Base-by-base conservation (phyloP, 2,113 vertebrate species). In the Lampris megalopsis region DNA sequence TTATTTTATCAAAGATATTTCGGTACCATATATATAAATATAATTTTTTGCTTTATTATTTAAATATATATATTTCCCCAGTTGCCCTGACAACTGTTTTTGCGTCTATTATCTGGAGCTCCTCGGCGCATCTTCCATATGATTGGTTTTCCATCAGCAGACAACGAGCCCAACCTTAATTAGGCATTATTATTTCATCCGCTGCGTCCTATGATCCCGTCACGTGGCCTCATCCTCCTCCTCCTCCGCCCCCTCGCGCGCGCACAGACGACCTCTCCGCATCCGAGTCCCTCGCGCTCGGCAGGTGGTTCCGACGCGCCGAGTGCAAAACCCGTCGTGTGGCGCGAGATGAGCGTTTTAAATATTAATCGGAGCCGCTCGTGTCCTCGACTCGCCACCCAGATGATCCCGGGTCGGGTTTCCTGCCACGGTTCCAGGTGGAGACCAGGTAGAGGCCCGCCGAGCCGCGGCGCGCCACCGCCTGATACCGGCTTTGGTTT, bases 291-390 rank as follows among this genome's bases (percentile, higher is more conserved):
- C 24, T 24, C 24, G 24, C 24, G 24, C 24, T 24, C 24, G 24
- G 24, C 24, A 24, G 24, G 24, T 24, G 24, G 24, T 24, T 24
- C 24, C 24, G 24, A 24, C 24, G 24, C 24, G 24, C 24, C 24
- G 24, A 24, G 24, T 24, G 24, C 24, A 24, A 24, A 24, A 24
- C 24, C 24, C 24, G 24, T 24, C 24, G 41, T 74, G 68, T 84
- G 60, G 82, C 89, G 87, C 65, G 60, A 88, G 93, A 86, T 87
- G 75, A 90, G 80, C 62, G 64, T 91, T 92, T 96, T 82, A 97
- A 97, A 96, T 94, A 96, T 97, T 94, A 79, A 97, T 94, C 24
- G 85, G 84, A 73, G 68, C 83, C 84, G 63, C 81, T 92, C 85
- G 58, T 89, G 79, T 91, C 83, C 85, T 53, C 45, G 68, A 66